Conservation (phyloP, 2,888 invertebrate species). For the Ryuthela nishihirai region DNA sequence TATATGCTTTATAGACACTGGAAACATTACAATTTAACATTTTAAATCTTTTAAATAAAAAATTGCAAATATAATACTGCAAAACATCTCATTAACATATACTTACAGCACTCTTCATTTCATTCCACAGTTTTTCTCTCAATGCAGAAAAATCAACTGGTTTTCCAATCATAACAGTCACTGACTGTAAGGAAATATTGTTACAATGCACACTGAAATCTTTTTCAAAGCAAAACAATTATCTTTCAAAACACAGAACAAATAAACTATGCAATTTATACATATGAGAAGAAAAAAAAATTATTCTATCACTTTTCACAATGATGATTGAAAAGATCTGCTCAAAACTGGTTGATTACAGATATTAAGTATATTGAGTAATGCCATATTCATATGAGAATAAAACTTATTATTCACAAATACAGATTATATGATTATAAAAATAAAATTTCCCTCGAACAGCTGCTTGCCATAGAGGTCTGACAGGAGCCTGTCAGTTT, state of each 20-base stretch:
- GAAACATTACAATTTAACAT: neutral
- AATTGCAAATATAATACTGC: neutral
- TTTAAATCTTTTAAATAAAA: neutral
- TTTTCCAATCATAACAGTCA: constrained; percentile 31
- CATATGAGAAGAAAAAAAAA: neutral
- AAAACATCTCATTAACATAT: too few species aligned
- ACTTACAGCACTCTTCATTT: constrained; percentile 32
- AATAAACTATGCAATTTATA: neutral
- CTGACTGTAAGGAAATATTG: constrained; percentile 18
- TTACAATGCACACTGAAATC: neutral
- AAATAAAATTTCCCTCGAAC: too few species aligned
- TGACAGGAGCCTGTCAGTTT: too few species aligned
- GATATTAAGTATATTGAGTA: too few species aligned
- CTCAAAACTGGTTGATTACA: too few species aligned
- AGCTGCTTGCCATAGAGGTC: too few species aligned
- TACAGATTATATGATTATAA: too few species aligned
- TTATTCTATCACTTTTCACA: neutral
- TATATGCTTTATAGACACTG: neutral
- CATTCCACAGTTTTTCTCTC: constrained; percentile 23
- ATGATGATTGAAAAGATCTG: too few species aligned
- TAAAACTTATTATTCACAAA: too few species aligned
- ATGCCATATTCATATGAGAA: too few species aligned
- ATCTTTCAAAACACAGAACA: too few species aligned
- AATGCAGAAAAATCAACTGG: constrained; percentile 29
- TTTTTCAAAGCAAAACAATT: neutral